phyloP scores from a whole-genome alignment of 2,888 invertebrate species.

The Lingula anatina region DNA sequence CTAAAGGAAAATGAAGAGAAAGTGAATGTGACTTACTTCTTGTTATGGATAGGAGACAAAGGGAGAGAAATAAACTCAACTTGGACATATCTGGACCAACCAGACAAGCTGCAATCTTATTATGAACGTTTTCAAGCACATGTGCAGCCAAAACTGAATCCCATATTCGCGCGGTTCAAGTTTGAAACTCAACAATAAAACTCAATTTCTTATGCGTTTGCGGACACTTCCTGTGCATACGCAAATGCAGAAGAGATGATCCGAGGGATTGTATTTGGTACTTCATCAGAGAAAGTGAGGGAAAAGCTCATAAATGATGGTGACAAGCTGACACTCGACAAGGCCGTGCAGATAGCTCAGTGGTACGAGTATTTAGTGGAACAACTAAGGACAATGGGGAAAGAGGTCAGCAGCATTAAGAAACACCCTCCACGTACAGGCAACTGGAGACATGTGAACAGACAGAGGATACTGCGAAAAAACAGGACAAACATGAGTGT shows the following conservation, averaged over 20 bases:
- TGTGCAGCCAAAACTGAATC: conserved; percentile 9
- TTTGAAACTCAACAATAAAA: conserved; percentile 6
- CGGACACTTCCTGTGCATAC: no score
- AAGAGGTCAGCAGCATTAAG: no score
- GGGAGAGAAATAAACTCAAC: conserved; percentile 2
- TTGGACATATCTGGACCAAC: conserved; percentile 2
- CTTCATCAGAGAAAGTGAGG: conserved; percentile 4
- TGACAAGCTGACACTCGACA: conserved; percentile 5
- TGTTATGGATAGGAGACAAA: conserved; percentile 9
- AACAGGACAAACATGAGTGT: no score
- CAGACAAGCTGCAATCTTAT: conserved; percentile 2
- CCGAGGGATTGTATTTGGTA: conserved; percentile 7
- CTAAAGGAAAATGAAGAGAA: conserved; percentile 6
- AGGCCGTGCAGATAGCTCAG: conserved; percentile 7
- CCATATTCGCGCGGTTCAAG: conserved; percentile 8
- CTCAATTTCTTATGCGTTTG: conserved; percentile 3
- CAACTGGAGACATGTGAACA: no score
- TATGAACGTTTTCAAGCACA: conserved; percentile 3
- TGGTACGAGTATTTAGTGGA: conserved; percentile 6
- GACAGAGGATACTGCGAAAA: no score
- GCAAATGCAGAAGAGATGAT: conserved; percentile 6
- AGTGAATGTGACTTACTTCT: conserved; percentile 3
- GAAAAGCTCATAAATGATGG: conserved; percentile 7
- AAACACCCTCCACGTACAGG: no score
- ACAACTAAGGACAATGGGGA: conserved; percentile 6